Base-by-base conservation (phyloP, 2,888 invertebrate genomes). In the Diarsia rubi region DNA sequence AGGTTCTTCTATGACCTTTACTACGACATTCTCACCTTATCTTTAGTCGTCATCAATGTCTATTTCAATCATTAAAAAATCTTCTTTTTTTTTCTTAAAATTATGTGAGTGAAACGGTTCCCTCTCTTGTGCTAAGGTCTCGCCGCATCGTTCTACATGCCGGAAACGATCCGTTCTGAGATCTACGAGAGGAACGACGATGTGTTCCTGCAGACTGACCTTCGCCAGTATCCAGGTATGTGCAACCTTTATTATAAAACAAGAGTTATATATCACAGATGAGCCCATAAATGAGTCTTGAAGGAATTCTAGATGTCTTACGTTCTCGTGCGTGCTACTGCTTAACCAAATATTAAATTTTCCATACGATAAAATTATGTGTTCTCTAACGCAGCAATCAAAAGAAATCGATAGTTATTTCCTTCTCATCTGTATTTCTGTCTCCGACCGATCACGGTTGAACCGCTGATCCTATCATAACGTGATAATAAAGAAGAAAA, bases 131-230 rank as follows among this genome's bases (percentile, higher is more conserved):
- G 60, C 63, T 9, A 81, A 96, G 96, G 96, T 79, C 92, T 96
- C 45, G 95, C 97, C 44, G 97, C 98, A 1, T 97, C 98, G 42
- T 99, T 98, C 96, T 99, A 99, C 94, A 97, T 98, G 93, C 98
- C 98, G 44, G 99, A 99, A 89, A 98, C 98, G 88, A 97, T 99
- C 89, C 97, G 98, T 86, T 94, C 97, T 88, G 98, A 98, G 91
- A 97, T 98, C 75, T 97, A 98, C 88, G 97, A 98, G 88, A 97
- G 98, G 84, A 98, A 98, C 92, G 97, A 98, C 31, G 95, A 98
- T 49, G 97, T 97, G 5, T 97, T 98, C 89, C 96, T 98, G 72
- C 98, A 98, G 91, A 97, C 98, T n/a, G 98, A 99, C 73, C 76
- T 87, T 0, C 92, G 91, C 4, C 93, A 93, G 66, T 94, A 89